Base-by-base conservation (phyloP, 2,888 invertebrate species). In the Synanthedon andrenaeformis region DNA sequence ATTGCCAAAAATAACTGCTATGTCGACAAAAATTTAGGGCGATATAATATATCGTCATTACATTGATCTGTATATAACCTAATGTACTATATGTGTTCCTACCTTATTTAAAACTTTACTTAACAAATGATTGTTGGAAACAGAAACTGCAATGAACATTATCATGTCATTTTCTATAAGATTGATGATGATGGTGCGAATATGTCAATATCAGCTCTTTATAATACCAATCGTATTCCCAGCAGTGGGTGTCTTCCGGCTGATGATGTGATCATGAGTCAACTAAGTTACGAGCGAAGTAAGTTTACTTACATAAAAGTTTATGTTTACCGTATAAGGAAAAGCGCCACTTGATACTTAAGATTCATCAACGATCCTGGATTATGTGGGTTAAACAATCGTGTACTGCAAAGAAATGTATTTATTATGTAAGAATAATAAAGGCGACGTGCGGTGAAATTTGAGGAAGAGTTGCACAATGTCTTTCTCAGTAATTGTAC, bases 381-480 rank as follows among this genome's bases (percentile, higher is more conserved):
- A 12, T 45, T 13, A 45, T 45, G 12, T 45, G 14, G 45, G 45
- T 45, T 45, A 45, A 45, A 45, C 14, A 45, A 45, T 13, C 8
- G 13, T 45, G 45, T 45, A 45, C 45, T 45, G 14, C 45, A 45
- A 45, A 8, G 45, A 45, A 45, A 45, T 45, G 45, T n/a, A 45
- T 12, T 45, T 45, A 14, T 45, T 45, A 45, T 45, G 45, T 45
- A 45, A 45, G 45, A 35, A 35, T 13, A 45, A n/a, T n/a, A 45
- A 45, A 13, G 45, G 14, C 45, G 12, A 45, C 45, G 12, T 45
- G 50, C 56, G 59, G 61, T 61, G 62, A 62, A 63, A 65, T 64
- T 59, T 62, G 57, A 63, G 59, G 61, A 60, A 64, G 61, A 55
- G 57, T 70, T 67, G 59, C 60, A 65, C 56, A 65, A 67, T 58